Conservation (phyloP, 2,888 invertebrate genomes). For the Melanophora roralis region DNA sequence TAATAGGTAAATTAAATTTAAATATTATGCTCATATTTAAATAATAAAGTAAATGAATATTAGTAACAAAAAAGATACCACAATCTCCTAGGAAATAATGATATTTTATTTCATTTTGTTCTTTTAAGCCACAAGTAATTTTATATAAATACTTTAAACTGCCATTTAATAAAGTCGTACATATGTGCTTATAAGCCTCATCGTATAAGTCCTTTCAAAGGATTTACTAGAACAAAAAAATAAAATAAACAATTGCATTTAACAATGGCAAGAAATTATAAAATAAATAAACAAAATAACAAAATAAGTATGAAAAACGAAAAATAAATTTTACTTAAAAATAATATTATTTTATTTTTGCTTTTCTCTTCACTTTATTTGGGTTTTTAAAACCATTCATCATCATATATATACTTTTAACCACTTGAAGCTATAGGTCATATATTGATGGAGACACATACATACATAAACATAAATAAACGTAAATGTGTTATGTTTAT, state of each 20-base stretch:
- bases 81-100: background rate
- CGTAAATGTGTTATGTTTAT: background rate
- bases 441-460: background rate
- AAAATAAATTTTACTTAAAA: constrained; percentile 11
- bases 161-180: background rate
- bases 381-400: constrained; percentile 34
- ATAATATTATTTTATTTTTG: background rate
- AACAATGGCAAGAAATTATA: background rate
- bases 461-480: background rate
- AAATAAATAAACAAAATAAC: background rate
- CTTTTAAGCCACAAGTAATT: background rate
- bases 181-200: background rate
- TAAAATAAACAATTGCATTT: too few relatives aligned
- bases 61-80: background rate
- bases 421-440: constrained; percentile 26
- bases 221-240: background rate
- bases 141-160: background rate
- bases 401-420: constrained; percentile 36
- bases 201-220: constrained; percentile 4
- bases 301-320: background rate
- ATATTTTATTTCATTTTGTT: background rate
- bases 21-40: background rate
- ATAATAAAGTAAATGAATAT: too few relatives aligned
- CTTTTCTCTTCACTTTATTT: background rate
- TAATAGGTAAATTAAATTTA: too few relatives aligned